Conservation (phyloP, 2,113 vertebrate genomes). For the Corythoichthys intestinalis region DNA sequence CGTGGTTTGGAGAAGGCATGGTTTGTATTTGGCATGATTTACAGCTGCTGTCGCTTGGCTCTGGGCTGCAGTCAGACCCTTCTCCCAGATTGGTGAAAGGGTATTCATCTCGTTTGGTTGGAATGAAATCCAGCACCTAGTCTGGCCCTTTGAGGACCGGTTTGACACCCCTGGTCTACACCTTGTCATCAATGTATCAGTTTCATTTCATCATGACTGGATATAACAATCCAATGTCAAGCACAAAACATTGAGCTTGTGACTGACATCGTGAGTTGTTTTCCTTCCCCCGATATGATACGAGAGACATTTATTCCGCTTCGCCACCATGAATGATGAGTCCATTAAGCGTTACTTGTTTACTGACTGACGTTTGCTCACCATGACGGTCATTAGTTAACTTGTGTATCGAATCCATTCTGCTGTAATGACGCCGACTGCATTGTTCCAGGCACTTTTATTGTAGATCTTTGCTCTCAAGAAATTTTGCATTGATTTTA, state of each 20-base stretch:
- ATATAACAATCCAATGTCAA: not conserved
- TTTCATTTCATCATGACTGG: not conserved
- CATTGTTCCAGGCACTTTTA: not conserved
- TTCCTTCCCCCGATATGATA: not conserved
- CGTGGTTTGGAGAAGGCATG: too few species aligned
- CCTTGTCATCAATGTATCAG: not conserved
- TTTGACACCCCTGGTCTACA: not conserved
- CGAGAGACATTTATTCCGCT: constrained; percentile 1
- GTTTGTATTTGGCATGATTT: too few species aligned
- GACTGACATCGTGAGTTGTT: not conserved
- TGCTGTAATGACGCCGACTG: not conserved
- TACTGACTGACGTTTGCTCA: not conserved
- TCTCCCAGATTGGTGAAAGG: too few species aligned
- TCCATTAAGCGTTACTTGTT: constrained; percentile 4
- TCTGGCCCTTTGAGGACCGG: too few species aligned
- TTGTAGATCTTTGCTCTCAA: not conserved
- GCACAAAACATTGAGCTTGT: not conserved
- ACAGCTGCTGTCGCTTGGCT: too few species aligned
- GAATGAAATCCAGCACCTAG: too few species aligned
- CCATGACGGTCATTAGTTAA: not conserved
- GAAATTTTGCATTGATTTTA: constrained; percentile 22
- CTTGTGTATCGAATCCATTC: not conserved
- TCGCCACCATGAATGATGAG: constrained; percentile 1
- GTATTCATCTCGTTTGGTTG: too few species aligned
- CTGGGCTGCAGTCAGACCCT: too few species aligned